Evolutionary conservation across 2,113 vertebrate genomes (phyloP).

Genomic region (Neolamprologus hecqui): DNA sequence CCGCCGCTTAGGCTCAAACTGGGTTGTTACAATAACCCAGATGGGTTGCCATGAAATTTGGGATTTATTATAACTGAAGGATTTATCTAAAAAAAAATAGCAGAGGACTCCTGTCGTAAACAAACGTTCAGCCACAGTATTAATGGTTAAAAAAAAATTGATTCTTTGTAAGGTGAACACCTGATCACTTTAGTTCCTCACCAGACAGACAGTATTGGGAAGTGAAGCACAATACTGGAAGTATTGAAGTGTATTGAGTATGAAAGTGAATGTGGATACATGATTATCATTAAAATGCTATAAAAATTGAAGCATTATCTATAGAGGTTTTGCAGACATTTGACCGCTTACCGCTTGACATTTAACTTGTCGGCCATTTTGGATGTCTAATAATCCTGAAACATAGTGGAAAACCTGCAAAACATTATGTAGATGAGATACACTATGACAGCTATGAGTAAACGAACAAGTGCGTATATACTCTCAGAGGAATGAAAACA

Average conservation of each 20-base stretch:
- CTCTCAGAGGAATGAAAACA: background rate
- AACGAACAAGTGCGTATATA: background rate
- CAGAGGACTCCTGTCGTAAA: background rate
- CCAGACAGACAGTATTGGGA: background rate
- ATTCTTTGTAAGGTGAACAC: background rate
- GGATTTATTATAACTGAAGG: background rate
- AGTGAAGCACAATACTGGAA: background rate
- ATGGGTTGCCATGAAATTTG: background rate
- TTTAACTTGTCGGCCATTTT: background rate
- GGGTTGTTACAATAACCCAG: background rate
- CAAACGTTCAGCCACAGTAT: background rate
- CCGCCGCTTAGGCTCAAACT: background rate
- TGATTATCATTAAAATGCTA: background rate
- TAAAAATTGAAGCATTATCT: background rate
- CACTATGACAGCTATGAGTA: background rate
- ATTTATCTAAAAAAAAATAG: background rate
- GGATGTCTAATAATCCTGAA: background rate
- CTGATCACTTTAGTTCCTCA: background rate
- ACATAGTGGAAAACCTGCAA: background rate
- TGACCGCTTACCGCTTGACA: background rate
- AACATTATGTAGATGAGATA: background rate
- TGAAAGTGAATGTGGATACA: background rate
- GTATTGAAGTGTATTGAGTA: background rate
- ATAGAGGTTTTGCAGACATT: background rate
- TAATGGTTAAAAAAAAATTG: background rate